Evolutionary conservation across 35 echinoderm and acorn worm genomes (phyloP).

Genomic region (Lytechinus variegatus): DNA sequence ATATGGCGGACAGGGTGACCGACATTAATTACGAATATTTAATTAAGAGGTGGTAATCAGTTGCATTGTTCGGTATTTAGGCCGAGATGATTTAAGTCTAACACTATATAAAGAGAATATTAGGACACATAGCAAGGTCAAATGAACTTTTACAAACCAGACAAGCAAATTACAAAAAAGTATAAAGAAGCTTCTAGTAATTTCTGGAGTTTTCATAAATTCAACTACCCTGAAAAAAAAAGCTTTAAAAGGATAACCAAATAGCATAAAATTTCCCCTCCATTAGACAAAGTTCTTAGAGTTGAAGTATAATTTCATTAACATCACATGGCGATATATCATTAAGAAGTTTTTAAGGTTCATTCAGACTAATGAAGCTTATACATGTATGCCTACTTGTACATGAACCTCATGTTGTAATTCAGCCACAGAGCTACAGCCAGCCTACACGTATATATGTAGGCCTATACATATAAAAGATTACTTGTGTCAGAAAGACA

Average conservation of each 20-base stretch:
- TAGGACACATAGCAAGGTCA: not conserved
- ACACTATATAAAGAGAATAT: not conserved
- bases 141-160: not conserved
- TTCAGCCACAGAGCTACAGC: too few relatives aligned
- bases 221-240: not conserved
- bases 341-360: not conserved
- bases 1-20: not conserved
- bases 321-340: not conserved
- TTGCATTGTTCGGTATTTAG: not conserved
- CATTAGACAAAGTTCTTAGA: not conserved
- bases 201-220: not conserved
- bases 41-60: not conserved
- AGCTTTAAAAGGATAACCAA: not conserved
- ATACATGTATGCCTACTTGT: too few relatives aligned
- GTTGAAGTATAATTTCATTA: not conserved
- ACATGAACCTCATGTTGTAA: too few relatives aligned
- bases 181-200: not conserved
- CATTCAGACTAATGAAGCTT: too few relatives aligned
- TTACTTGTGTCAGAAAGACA: too few relatives aligned
- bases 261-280: not conserved
- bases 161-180: too few relatives aligned
- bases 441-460: too few relatives aligned
- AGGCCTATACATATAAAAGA: too few relatives aligned
- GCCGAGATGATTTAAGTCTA: too few relatives aligned
- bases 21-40: not conserved